Evolutionary conservation across 2,797 vertebrate genomes (phyloP).

Genomic region (Huso huso): DNA sequence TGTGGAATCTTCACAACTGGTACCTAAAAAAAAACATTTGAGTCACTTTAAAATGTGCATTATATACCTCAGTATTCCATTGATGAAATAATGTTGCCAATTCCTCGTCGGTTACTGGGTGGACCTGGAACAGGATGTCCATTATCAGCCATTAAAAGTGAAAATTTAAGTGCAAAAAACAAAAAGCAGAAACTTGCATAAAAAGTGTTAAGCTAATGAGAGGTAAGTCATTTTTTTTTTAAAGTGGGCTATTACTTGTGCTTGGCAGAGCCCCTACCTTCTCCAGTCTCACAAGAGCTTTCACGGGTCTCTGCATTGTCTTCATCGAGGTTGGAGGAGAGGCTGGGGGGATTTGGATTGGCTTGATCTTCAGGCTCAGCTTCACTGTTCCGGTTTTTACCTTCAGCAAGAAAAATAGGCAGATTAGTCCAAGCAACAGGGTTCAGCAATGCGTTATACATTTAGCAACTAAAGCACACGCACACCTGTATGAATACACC

Average conservation of each 20-base stretch:
- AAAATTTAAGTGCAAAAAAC: no score
- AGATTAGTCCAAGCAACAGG: not conserved
- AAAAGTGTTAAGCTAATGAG: no score
- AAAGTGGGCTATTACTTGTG: no score
- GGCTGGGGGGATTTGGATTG: conserved; percentile 46
- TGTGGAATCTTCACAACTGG: conserved; percentile 24
- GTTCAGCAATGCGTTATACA: not conserved
- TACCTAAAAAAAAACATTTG: conserved; percentile 27
- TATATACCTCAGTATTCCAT: no score
- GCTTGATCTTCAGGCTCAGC: conserved; percentile 43
- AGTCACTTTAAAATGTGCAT: not conserved
- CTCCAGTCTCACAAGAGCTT: conserved; percentile 53
- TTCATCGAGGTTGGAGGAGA: conserved; percentile 47
- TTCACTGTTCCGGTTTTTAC: conserved; percentile 70
- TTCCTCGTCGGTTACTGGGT: no score
- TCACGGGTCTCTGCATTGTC: conserved; percentile 47
- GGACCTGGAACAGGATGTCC: no score
- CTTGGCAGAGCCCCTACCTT: conserved; percentile 32
- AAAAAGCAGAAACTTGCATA: no score
- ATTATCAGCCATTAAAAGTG: no score
- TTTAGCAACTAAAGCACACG: not conserved
- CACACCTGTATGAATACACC: not conserved
- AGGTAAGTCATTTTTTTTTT: no score
- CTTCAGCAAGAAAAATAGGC: conserved; percentile 49
- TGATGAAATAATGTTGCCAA: no score